Conservation (phyloP, 2,888 invertebrate genomes). For the Nomada flava region DNA sequence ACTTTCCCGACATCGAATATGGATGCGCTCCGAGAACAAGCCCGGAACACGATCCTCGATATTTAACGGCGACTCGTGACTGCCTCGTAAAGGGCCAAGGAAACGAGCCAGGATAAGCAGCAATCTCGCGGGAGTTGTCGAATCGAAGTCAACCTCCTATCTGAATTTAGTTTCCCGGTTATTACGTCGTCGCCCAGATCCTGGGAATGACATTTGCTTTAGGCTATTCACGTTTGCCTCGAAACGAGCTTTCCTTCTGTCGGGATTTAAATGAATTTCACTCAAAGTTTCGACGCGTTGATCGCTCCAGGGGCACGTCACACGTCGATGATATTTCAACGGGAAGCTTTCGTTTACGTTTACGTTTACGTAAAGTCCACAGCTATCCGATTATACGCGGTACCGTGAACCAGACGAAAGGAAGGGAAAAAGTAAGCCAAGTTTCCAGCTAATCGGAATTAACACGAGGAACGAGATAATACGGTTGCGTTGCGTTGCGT, state of each 20-base stretch:
- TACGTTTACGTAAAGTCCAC: not conserved
- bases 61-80: slow-evolving; percentile 54
- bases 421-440: no score
- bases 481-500: not conserved
- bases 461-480: no score
- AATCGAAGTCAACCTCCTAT: slow-evolving; percentile 56
- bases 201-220: slow-evolving; percentile 56
- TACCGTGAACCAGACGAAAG: no score
- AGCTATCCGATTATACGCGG: no score
- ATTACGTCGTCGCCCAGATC: slow-evolving; percentile 48
- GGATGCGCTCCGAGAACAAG: slow-evolving; percentile 18
- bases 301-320: not conserved
- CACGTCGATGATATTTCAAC: not conserved
- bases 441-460: no score
- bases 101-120: slow-evolving; percentile 60
- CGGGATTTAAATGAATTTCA: slow-evolving; percentile 43
- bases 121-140: slow-evolving; percentile 47
- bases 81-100: slow-evolving; percentile 60
- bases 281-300: slow-evolving; percentile 34
- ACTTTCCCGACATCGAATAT: not conserved
- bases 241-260: slow-evolving; percentile 30
- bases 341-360: not conserved
- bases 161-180: slow-evolving; percentile 59
- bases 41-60: slow-evolving; percentile 32
- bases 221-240: slow-evolving; percentile 43